A percentile compares a stretch with the other conserved stretches of the same genome.
Evolutionary conservation across 1,140 invertebrate genomes (phyloP).

Genomic region (Drosophila lowei): DNA sequence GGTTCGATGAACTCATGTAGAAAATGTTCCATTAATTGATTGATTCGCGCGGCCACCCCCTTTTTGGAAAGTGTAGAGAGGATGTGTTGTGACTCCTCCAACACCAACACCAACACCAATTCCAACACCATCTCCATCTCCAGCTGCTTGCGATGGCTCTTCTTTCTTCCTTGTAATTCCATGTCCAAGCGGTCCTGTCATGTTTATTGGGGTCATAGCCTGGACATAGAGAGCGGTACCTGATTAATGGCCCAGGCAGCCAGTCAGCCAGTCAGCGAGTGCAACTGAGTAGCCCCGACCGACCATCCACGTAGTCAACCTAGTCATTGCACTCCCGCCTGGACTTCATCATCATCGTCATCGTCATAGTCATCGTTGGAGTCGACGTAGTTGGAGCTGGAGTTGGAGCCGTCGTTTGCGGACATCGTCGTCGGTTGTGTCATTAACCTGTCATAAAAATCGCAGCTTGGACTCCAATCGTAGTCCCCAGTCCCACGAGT

Average conservation of each 20-base stretch:
- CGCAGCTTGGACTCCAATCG: conserved; percentile 50
- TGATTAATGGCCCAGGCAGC: conserved; percentile 61
- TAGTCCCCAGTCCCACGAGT: conserved; percentile 48
- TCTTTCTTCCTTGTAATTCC: conserved; percentile 39
- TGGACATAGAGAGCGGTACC: conserved; percentile 24
- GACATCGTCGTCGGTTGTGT: conserved; percentile 37
- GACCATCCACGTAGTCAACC: conserved; percentile 38
- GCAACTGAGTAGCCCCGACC: conserved; percentile 4
- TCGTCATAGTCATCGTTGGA: background rate
- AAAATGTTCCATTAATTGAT: conserved; percentile 78
- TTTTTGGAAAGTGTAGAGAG: conserved; percentile 13
- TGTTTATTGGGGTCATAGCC: conserved; percentile 70
- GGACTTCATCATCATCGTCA: conserved; percentile 41
- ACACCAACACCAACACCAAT: too few relatives aligned
- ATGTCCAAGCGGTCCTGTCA: conserved; percentile 45
- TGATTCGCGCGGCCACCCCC: conserved; percentile 53
- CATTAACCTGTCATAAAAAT: conserved; percentile 80
- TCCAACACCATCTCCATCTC: background rate
- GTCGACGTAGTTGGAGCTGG: conserved; percentile 24
- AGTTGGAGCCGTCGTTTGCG: background rate
- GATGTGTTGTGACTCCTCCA: background rate
- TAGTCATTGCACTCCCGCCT: conserved; percentile 55
- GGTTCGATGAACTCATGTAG: conserved; percentile 75
- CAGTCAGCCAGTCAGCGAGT: conserved; percentile 15
- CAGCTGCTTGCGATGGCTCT: conserved; percentile 25